phyloP scores from a whole-genome alignment of 92 coral and sea anemone species.

The Parazoanthus darwini region DNA sequence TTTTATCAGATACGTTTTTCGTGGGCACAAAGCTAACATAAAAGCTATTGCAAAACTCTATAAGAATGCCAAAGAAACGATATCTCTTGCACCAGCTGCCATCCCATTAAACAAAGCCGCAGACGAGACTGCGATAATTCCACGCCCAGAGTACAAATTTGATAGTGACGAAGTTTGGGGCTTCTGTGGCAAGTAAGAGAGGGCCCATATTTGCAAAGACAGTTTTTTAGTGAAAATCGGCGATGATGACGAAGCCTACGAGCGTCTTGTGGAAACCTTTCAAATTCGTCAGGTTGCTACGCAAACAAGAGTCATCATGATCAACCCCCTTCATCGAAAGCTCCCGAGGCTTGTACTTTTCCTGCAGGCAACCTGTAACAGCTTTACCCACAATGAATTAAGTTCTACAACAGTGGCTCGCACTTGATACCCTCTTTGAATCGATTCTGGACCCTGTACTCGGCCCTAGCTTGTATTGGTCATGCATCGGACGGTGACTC shows the following conservation, averaged over 20 bases:
- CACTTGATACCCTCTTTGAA: slow-evolving; percentile 51
- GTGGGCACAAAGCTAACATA: slow-evolving; percentile 56
- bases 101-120: slow-evolving; percentile 61
- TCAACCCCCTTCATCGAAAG: slow-evolving; percentile 53
- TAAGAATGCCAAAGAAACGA: slow-evolving; percentile 48
- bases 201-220: slow-evolving; percentile 47
- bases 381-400: slow-evolving; percentile 63
- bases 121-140: slow-evolving; percentile 60
- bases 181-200: slow-evolving; percentile 56
- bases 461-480: slow-evolving; percentile 64
- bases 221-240: slow-evolving; percentile 53
- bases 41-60: slow-evolving; percentile 46
- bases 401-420: slow-evolving; percentile 63
- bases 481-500: slow-evolving; percentile 61
- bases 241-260: slow-evolving; percentile 52
- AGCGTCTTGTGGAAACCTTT: slow-evolving; percentile 54
- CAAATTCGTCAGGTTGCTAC: slow-evolving; percentile 59
- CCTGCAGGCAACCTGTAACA: slow-evolving; percentile 61
- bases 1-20: slow-evolving; percentile 37
- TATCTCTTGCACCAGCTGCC: slow-evolving; percentile 14
- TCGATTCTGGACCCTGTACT: slow-evolving; percentile 59
- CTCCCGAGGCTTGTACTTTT: slow-evolving; percentile 59
- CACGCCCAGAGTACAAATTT: slow-evolving; percentile 54
- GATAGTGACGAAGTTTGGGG: slow-evolving; percentile 66
- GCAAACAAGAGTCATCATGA: slow-evolving; percentile 63